These are phyloP conservation scores for Tringa solitaria DNA, from an alignment of 2,113 vertebrate genomes.

Conservation along the genomic window DNA sequence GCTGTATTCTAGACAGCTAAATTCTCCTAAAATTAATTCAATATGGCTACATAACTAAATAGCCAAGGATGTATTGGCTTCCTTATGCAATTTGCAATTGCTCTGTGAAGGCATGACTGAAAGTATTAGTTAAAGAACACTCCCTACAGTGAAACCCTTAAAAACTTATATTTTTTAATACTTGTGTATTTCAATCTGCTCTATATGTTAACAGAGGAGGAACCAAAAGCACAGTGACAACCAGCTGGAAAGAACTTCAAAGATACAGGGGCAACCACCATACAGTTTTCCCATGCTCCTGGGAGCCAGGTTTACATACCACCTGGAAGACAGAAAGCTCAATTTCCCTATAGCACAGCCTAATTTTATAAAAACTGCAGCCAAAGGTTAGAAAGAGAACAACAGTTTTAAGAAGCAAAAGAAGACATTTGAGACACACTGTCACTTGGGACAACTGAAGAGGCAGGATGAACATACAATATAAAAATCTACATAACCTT, in stretches of 20 bases:
- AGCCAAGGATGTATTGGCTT: not conserved
- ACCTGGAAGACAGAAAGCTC: not conserved
- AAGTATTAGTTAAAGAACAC: not conserved
- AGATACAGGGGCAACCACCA: not conserved
- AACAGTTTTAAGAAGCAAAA: not conserved
- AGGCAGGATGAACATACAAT: not conserved
- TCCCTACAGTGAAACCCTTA: not conserved
- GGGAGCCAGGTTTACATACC: not conserved
- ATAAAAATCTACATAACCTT: not conserved
- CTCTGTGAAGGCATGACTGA: not conserved
- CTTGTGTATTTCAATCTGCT: not conserved
- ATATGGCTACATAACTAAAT: not conserved
- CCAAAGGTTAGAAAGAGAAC: not conserved
- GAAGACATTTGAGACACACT: not conserved
- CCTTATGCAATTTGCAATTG: not conserved
- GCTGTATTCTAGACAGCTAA: not conserved
- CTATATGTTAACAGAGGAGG: not conserved
- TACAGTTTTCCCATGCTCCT: not conserved
- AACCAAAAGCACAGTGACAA: not conserved
- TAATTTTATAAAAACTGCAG: not conserved
- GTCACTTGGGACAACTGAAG: not conserved
- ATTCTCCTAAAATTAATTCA: not conserved
- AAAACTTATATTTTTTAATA: not conserved
- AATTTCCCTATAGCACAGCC: not conserved
- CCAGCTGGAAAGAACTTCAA: not conserved